Evolutionary conservation across 2,888 invertebrate genomes (phyloP), one percentile per base, ranked within the genome.

Genomic region (Tortrix viridana): DNA sequence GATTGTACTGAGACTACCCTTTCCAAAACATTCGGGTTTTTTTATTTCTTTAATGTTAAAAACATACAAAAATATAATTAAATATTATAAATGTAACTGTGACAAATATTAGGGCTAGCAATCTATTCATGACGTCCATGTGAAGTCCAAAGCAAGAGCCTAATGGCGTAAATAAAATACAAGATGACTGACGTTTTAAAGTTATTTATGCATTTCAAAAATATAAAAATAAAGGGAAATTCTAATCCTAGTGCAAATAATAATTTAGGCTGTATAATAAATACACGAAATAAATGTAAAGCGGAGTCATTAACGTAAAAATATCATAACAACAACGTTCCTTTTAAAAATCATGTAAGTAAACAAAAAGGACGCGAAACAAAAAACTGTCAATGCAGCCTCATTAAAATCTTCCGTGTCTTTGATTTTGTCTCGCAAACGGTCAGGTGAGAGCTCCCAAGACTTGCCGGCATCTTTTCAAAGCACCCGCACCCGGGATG

Each of bases 321-420:
- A 5, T 57, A 57, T 53, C 38, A 63, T 22, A 48, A 63, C 47
- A 52, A 48, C 48, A 64, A 50, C 52, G 38, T 54, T 54, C 23
- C 38, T 26, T 54, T 18, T 44, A 64, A 60, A 64, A 44, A 60
- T 48, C 56, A 57, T 52, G 56, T 49, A 60, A 65, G 60, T 52
- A 65, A 62, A 69, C 69, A 72, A 73, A 80, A 81, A 76, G 69
- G 74, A 76, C 71, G 77, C 75, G 79, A 83, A 82, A 89, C 85
- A 88, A 89, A 86, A 86, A 84, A 53, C 77, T 76, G 77, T 78
- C 79, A 84, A 84, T 84, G 82, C 74, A 94, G 76, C 83, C 86
- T 92, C 90, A 88, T 91, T 92, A 92, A 92, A 92, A 88, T 91
- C 80, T 92, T 92, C 92, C 92, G 85, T 82, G 76, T 76, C 85